phyloP scores from a whole-genome alignment of 2,888 invertebrate species.

The Pelosia muscerda region DNA sequence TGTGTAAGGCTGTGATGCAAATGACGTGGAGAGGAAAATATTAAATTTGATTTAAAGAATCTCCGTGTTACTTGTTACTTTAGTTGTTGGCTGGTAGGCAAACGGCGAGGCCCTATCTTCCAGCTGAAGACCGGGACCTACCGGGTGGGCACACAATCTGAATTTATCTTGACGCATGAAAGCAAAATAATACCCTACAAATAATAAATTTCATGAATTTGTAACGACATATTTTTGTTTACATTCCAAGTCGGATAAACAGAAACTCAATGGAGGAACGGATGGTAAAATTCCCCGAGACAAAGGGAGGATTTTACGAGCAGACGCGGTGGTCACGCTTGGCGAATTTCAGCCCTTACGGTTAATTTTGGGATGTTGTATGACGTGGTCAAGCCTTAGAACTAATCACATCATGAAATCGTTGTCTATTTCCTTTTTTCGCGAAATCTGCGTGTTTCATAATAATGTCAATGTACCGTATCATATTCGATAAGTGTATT shows the following conservation, averaged over 20 bases:
- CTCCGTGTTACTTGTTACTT: too few species aligned
- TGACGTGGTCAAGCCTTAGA: neutral
- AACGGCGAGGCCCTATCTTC: too few species aligned
- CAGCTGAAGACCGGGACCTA: too few species aligned
- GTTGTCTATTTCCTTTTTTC: neutral
- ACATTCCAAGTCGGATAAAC: neutral
- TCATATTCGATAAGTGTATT: too few species aligned
- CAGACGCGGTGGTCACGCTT: neutral
- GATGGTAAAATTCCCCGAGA: neutral
- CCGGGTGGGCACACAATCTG: too few species aligned
- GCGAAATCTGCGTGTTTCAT: neutral
- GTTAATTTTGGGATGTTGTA: neutral
- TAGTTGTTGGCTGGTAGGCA: too few species aligned
- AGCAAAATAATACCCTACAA: neutral
- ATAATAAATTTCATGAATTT: neutral
- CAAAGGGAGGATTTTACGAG: neutral
- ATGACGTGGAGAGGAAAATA: too few species aligned
- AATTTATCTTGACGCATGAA: neutral
- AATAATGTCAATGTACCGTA: neutral
- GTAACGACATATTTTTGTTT: neutral
- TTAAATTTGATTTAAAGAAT: too few species aligned
- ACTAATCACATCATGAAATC: neutral
- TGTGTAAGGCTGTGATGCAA: too few species aligned
- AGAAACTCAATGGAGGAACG: neutral
- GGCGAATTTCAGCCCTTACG: neutral